Evolutionary conservation across 2,113 vertebrate genomes (phyloP).

Genomic region (Engystomops pustulosus): DNA sequence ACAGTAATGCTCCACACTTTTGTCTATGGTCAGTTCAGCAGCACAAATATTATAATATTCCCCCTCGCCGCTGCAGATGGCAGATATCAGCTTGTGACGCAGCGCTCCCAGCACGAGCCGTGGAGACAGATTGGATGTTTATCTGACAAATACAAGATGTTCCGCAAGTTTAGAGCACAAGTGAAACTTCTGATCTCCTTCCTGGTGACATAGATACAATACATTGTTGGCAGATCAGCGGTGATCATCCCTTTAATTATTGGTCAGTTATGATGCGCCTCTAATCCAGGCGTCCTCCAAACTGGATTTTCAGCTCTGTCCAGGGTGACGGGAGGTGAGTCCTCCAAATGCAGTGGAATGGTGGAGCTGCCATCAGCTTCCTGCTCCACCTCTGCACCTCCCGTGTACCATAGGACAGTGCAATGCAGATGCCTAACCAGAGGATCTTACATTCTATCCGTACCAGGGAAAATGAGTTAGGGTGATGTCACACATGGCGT

Average conservation of each 20-base stretch:
- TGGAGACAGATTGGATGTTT: conserved; percentile 53
- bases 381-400: too few relatives aligned
- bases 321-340: too few relatives aligned
- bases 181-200: conserved; percentile 41
- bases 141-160: conserved; percentile 54
- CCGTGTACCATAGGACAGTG: too few relatives aligned
- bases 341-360: too few relatives aligned
- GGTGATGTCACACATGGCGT: too few relatives aligned
- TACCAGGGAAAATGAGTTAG: too few relatives aligned
- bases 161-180: conserved; percentile 31
- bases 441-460: too few relatives aligned
- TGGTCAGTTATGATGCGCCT: neutral
- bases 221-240: neutral
- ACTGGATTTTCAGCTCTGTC: too few relatives aligned
- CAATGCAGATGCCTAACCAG: too few relatives aligned
- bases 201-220: neutral
- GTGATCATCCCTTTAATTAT: neutral
- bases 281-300: too few relatives aligned
- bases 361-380: too few relatives aligned
- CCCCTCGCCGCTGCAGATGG: conserved; percentile 35
- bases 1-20: neutral
- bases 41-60: conserved; percentile 42
- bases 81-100: conserved; percentile 42
- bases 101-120: conserved; percentile 12
- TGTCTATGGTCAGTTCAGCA: conserved; percentile 22